Base-by-base conservation (phyloP, 1,140 invertebrate species). In the Maniola jurtina region DNA sequence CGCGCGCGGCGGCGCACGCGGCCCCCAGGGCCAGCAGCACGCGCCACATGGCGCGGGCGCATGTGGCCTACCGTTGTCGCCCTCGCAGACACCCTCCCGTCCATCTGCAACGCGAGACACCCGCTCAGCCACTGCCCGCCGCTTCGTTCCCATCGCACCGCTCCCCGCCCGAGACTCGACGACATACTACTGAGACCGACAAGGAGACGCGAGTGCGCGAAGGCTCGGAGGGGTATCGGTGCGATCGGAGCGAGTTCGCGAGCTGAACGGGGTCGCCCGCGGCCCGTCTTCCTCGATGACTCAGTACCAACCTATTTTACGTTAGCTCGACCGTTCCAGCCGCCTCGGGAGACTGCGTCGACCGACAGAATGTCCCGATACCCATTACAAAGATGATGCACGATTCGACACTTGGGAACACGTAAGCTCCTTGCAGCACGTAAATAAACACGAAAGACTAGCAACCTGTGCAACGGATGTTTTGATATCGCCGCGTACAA, bases 11-110 rank as follows among this genome's bases (percentile, higher is more conserved):
- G 77, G 79, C 79, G 82, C 86, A 84, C 79, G 88, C 83, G 75
- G 86, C 84, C 80, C 80, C 82, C 61, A 92, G 83, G 74, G 86
- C 86, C 83, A 92, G 82, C 82, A 92, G 83, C 81, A 89, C 82
- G 77, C 84, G 84, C 86, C 87, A 89, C 84, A 88, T 89, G 82
- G 81, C 83, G 81, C 78, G 84, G 75, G 83, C 78, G 85, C 86
- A 89, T 88, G 84, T 83, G 84, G 84, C 77, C 83, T 87, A 88
- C 79, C 85, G 84, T 83, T 81, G 79, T 77, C 84, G 76, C 74
- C 81, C 80, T 80, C 81, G 77, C 71, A 78, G 75, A 66, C 72
- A 76, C 79, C 78, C 81, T 76, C 79, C 79, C 81, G 80, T 82
- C 79, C 83, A 87, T 87, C 86, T 88, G 85, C 77, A 88, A 89